A percentile compares a stretch with the other conserved stretches of the same genome.
Conservation (phyloP, 2,888 invertebrate species). For the Drosophila dives region DNA sequence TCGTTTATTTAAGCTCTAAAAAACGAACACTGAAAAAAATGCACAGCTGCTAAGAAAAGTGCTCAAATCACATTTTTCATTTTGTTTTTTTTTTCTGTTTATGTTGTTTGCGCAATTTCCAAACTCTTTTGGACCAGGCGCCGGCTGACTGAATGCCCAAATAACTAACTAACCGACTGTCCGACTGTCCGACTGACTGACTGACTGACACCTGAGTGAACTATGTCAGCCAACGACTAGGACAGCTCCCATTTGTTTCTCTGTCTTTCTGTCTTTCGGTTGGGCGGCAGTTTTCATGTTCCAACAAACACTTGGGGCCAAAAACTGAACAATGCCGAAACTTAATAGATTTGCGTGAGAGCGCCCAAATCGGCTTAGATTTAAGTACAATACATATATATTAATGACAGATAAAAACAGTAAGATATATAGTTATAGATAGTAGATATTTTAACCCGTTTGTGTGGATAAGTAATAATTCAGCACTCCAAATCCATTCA, state of each 20-base stretch:
- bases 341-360: slow-evolving; percentile 29
- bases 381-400: slow-evolving; percentile 24
- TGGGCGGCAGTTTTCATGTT: slow-evolving; percentile 44
- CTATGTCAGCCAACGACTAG: slow-evolving; percentile 43
- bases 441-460: slow-evolving; percentile 7
- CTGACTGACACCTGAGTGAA: slow-evolving; percentile 68
- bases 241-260: slow-evolving; percentile 55
- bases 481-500: not conserved
- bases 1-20: slow-evolving; percentile 38
- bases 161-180: slow-evolving; percentile 27
- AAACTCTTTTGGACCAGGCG: slow-evolving; percentile 37
- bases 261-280: slow-evolving; percentile 15
- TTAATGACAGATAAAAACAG: slow-evolving; percentile 21
- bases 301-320: slow-evolving; percentile 13
- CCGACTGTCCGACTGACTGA: slow-evolving; percentile 33
- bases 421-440: slow-evolving; percentile 17
- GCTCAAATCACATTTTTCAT: slow-evolving; percentile 56
- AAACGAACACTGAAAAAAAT: slow-evolving; percentile 18
- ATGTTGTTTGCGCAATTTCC: slow-evolving; percentile 60
- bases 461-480: not conserved
- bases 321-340: slow-evolving; percentile 21
- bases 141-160: slow-evolving; percentile 38
- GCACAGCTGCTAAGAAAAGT: slow-evolving; percentile 42
- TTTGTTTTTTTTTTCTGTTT: slow-evolving; percentile 6
- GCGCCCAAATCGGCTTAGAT: slow-evolving; percentile 8